phyloP scores from a whole-genome alignment of 2,888 invertebrate species.

The Philopedon plagiatum region DNA sequence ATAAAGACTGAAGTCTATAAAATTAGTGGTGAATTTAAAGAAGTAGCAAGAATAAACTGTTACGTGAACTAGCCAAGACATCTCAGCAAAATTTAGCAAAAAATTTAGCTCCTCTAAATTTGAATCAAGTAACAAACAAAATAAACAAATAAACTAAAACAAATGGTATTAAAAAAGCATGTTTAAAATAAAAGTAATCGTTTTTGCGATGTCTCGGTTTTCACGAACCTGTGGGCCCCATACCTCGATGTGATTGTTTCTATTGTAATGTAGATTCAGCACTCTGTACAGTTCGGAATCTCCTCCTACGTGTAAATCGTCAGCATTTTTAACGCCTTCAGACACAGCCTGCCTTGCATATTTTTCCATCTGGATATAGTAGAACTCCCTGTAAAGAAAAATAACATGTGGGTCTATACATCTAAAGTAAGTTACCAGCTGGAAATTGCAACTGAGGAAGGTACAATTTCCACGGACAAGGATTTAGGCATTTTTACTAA shows the following conservation, averaged over 20 bases:
- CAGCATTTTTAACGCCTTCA: conserved; percentile 93
- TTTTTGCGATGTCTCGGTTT: conserved; percentile 61
- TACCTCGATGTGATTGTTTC: conserved; percentile 97
- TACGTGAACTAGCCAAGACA: conserved; percentile 56
- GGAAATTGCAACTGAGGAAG: too few species aligned
- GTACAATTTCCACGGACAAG: too few species aligned
- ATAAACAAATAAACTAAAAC: conserved; percentile 46
- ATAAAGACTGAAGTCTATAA: too few species aligned
- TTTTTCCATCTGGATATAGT: conserved; percentile 99
- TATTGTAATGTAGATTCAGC: conserved; percentile 98
- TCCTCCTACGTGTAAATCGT: conserved; percentile 93
- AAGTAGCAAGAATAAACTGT: too few species aligned
- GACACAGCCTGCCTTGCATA: conserved; percentile 98
- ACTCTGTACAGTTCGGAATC: conserved; percentile 98
- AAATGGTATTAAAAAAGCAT: conserved; percentile 15
- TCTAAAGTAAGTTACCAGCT: neutral
- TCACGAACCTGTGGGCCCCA: conserved; percentile 79
- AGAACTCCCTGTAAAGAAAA: conserved; percentile 91
- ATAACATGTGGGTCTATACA: too few species aligned
- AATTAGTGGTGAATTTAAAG: too few species aligned
- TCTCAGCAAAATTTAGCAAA: conserved; percentile 36
- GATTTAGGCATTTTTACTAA: too few species aligned
- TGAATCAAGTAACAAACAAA: conserved; percentile 31
- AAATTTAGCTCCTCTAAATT: neutral
- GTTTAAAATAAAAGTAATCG: neutral